Evolutionary conservation across 2,113 vertebrate genomes (phyloP).

Genomic region (Genyomyrus donnyi): DNA sequence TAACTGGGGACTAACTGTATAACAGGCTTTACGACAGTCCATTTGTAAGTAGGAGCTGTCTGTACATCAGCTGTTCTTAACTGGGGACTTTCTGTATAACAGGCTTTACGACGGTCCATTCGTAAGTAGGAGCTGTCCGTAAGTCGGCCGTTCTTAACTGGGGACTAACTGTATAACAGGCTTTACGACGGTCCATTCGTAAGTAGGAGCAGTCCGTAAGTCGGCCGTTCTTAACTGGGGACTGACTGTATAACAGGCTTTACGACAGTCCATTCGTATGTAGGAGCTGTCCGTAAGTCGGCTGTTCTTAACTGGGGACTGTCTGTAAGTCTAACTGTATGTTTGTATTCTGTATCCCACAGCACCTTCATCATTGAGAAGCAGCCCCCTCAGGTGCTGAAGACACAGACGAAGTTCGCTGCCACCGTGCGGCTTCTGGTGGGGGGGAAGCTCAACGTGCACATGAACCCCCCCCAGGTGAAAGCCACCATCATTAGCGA

Average conservation of each 20-base stretch:
- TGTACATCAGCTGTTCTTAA: no score
- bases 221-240: not conserved
- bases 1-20: no score
- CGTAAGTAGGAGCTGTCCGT: no score
- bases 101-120: no score
- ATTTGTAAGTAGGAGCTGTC: no score
- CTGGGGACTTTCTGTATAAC: no score
- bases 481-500: constrained; percentile 98
- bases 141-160: no score
- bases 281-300: not conserved
- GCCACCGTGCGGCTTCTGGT: constrained; percentile 90
- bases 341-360: constrained; percentile 18
- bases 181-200: not conserved
- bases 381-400: constrained; percentile 93
- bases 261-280: not conserved
- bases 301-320: no score
- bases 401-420: constrained; percentile 95
- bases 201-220: not conserved
- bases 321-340: not conserved
- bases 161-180: no score
- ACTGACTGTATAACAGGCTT: not conserved
- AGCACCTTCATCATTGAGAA: constrained; percentile 98
- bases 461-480: constrained; percentile 97
- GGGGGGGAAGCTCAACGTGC: constrained; percentile 89
- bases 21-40: no score